phyloP scores from a whole-genome alignment of 2,797 vertebrate genomes.

The Centropyge bicolor region DNA sequence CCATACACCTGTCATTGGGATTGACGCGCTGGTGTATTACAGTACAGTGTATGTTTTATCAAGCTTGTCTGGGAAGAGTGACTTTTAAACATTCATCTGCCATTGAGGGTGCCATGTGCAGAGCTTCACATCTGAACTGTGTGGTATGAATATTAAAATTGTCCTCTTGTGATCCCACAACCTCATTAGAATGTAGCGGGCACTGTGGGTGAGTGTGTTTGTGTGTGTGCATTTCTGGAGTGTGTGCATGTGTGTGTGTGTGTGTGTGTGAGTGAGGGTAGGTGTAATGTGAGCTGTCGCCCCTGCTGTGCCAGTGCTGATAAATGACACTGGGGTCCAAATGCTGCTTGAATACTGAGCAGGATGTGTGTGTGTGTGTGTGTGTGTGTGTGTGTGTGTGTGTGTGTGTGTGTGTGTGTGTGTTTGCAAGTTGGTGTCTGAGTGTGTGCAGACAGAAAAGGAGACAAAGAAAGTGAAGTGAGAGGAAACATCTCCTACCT shows the following conservation, averaged over 20 bases:
- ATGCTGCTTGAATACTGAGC: slow-evolving; percentile 75
- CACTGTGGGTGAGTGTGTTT: slow-evolving; percentile 28
- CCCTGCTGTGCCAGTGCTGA: slow-evolving; percentile 74
- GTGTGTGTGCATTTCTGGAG: slow-evolving; percentile 1
- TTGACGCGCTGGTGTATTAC: slow-evolving; percentile 3
- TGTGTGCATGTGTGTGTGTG: slow-evolving; percentile 19
- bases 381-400: neutral
- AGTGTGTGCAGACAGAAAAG: neutral
- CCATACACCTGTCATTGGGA: neutral
- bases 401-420: neutral
- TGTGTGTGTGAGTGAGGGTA: slow-evolving; percentile 19
- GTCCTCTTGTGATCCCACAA: slow-evolving; percentile 65
- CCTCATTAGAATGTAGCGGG: slow-evolving; percentile 75
- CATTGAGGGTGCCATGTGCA: slow-evolving; percentile 13
- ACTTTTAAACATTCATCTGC: slow-evolving; percentile 35
- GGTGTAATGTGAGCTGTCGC: slow-evolving; percentile 70
- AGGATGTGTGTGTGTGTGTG: slow-evolving; percentile 16
- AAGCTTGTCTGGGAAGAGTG: slow-evolving; percentile 10
- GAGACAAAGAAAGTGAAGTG: slow-evolving; percentile 8
- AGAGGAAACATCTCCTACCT: slow-evolving; percentile 83
- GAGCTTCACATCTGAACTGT: slow-evolving; percentile 42
- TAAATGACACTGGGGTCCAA: slow-evolving; percentile 75
- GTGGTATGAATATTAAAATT: slow-evolving; percentile 74
- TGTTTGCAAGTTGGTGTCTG: neutral
- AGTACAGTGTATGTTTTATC: slow-evolving; percentile 22